Evolutionary conservation across 2,888 invertebrate species (phyloP), one percentile per base, ranked within the genome.

Genomic region (Rhogogaster chlorosoma): DNA sequence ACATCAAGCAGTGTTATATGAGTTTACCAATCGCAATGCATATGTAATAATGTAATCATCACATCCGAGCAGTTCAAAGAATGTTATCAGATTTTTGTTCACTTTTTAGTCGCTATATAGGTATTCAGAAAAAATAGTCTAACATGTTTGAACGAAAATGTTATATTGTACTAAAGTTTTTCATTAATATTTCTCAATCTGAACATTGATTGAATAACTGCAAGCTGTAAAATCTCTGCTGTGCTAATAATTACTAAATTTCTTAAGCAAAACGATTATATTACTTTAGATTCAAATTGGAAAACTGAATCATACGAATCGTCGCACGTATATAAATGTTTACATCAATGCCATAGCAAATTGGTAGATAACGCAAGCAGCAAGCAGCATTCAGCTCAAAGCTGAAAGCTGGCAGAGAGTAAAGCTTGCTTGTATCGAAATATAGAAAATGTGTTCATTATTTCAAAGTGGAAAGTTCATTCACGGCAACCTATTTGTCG

Each of bases 1-100:
- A 91, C 91, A 83, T 92, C 92, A 92, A 92, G 92, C 92, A 92
- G 92, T 92, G 92, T 92, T 92, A 92, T 88, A 89, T 92, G 92
- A 92, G 90, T 91, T 92, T 90, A 90, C 89, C 88, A 83, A 87
- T 87, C 83, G 70, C 70, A 70, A 83, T 67, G 64, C 83, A 83
- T 83, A 83, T 83, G 64, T 83, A 42, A 67, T 67, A 26, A 83
- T 83, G 70, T 70, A 18, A 67, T 67, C 36, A 10, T 18, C 38
- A 38, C n/a, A 61, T 12, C 29, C 22, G 64, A 80, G 12, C 38
- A 15, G 38, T 61, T 80, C n/a, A 29, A 29, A 77, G 4, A 53
- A 49, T 80, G 38, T 6, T 36, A 42, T 42, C 61, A 42, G 36
- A 22, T 38, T 80, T 38, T 61, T 26, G 1, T 38, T 61, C 15